These are phyloP conservation scores for Cartodere bifasciata DNA, from an alignment of 2,888 invertebrate genomes.

Conservation along the genomic window DNA sequence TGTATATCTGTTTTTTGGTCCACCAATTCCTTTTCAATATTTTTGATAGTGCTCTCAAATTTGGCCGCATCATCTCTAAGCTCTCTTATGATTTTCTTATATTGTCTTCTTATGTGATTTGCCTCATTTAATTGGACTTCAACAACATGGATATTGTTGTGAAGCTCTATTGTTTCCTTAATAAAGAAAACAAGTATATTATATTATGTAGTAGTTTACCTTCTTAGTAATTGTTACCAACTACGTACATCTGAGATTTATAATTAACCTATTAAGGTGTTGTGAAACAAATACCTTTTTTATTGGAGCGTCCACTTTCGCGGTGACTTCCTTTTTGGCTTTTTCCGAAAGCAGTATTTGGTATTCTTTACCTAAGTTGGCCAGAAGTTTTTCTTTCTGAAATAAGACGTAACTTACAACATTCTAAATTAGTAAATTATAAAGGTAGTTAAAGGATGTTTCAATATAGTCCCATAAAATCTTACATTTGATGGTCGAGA, in stretches of 20 bases:
- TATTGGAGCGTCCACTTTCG: conserved; percentile 41
- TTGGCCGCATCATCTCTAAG: conserved; percentile 57
- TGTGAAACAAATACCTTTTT: conserved; percentile 53
- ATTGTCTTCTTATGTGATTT: conserved; percentile 65
- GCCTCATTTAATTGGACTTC: conserved; percentile 75
- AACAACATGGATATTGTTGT: conserved; percentile 70
- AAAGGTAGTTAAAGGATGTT: too few species aligned
- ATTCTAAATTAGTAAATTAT: too few species aligned
- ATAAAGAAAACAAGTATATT: conserved; percentile 22
- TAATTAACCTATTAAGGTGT: too few species aligned
- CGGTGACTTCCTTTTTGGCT: conserved; percentile 35
- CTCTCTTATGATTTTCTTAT: conserved; percentile 55
- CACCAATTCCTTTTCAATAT: conserved; percentile 51
- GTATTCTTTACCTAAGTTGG: conserved; percentile 46
- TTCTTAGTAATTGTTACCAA: too few species aligned
- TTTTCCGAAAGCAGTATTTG: conserved; percentile 47
- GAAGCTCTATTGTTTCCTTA: conserved; percentile 53
- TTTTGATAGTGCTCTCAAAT: conserved; percentile 59
- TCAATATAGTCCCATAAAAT: too few species aligned
- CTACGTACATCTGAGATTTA: too few species aligned
- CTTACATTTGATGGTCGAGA: conserved; percentile 2
- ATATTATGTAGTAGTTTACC: conserved; percentile 3
- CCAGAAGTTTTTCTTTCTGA: conserved; percentile 43
- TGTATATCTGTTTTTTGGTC: conserved; percentile 64
- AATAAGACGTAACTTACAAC: not conserved